Percentiles rank a stretch among this genome's conserved stretches.
Evolutionary conservation across 2,888 invertebrate species (phyloP).

Genomic region (Scaptomyza polygonia): DNA sequence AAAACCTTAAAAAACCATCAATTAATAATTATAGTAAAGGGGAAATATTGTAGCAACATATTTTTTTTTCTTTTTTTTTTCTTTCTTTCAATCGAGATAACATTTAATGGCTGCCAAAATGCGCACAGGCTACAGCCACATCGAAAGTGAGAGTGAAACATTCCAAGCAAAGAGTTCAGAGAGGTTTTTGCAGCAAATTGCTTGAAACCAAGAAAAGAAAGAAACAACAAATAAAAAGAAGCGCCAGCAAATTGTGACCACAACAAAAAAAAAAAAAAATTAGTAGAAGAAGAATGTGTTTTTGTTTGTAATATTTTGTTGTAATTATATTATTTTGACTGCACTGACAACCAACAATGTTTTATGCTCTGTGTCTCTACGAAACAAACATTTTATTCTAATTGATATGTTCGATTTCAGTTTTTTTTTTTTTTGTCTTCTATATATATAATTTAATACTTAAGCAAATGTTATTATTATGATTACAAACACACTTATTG

Average conservation of each 20-base stretch:
- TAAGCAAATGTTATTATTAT: constrained; percentile 76
- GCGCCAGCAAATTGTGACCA: constrained; percentile 17
- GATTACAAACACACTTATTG: constrained; percentile 58
- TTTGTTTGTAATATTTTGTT: constrained; percentile 11
- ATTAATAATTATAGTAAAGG: not conserved
- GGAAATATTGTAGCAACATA: not conserved
- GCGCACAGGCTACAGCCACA: constrained; percentile 38
- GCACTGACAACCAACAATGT: constrained; percentile 41
- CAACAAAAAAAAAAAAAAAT: not conserved
- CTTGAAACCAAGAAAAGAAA: not conserved
- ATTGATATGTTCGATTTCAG: constrained; percentile 42
- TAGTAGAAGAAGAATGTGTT: not conserved
- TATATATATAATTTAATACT: constrained; percentile 54
- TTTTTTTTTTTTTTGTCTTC: constrained; percentile 59
- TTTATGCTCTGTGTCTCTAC: constrained; percentile 64
- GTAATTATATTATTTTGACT: constrained; percentile 35
- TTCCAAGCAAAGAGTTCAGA: constrained; percentile 39
- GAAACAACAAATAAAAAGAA: constrained; percentile 2
- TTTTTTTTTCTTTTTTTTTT: constrained; percentile 15
- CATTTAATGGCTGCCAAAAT: constrained; percentile 30
- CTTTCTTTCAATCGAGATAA: constrained; percentile 13
- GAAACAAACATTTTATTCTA: constrained; percentile 47
- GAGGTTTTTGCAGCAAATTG: constrained; percentile 7
- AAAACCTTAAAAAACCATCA: constrained; percentile 12
- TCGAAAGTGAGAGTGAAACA: constrained; percentile 51